Conservation (phyloP, 2,888 invertebrate species). For the Silvanus unidentatus region DNA sequence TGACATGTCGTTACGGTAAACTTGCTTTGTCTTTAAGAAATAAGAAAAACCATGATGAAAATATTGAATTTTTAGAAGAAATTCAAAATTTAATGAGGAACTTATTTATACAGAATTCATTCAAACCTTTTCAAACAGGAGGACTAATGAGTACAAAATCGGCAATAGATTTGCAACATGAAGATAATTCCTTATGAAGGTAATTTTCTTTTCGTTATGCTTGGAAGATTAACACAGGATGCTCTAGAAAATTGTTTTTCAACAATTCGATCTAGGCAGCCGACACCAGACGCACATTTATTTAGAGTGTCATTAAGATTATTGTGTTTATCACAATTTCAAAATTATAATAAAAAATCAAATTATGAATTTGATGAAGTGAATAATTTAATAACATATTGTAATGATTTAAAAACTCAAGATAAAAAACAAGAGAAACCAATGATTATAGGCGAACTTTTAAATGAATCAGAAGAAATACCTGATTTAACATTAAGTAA, state of each 20-base stretch:
- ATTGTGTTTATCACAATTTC: conserved; percentile 1
- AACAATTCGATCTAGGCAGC: background rate
- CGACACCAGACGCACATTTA: background rate
- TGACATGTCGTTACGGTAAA: conserved; percentile 3
- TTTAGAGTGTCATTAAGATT: background rate
- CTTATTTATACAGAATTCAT: background rate
- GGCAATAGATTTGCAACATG: conserved; percentile 5
- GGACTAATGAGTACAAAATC: conserved; percentile 1
- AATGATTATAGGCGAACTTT: too few species aligned
- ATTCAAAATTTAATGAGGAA: conserved; percentile 4
- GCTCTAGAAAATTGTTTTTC: conserved; percentile 5
- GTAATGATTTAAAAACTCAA: background rate
- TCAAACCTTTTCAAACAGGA: conserved; percentile 6
- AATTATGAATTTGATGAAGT: background rate
- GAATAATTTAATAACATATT: background rate
- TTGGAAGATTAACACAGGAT: conserved; percentile 3
- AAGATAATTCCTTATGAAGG: background rate
- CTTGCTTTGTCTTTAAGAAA: background rate
- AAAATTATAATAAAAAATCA: background rate
- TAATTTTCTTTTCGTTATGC: background rate
- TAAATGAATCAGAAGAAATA: too few species aligned
- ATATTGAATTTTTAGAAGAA: background rate
- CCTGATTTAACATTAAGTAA: too few species aligned
- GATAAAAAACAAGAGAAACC: too few species aligned
- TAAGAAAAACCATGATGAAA: conserved; percentile 1